Evolutionary conservation across 2,113 vertebrate genomes (phyloP).

Genomic region (Naja naja): DNA sequence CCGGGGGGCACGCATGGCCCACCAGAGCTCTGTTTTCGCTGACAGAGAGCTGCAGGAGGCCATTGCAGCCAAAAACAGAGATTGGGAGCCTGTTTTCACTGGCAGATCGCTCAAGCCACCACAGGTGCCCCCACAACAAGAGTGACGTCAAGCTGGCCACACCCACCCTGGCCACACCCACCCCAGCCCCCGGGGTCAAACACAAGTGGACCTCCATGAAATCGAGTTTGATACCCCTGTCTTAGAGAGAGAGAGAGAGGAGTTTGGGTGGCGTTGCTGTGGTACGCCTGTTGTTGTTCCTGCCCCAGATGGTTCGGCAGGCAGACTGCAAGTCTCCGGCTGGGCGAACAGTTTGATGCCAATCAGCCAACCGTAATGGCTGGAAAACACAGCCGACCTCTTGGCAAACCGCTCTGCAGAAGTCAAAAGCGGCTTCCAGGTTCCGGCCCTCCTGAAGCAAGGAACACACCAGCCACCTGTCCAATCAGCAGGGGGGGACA

Average conservation of each 20-base stretch:
- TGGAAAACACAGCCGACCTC: background rate
- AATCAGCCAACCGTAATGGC: background rate
- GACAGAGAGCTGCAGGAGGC: too few relatives aligned
- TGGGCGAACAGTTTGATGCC: background rate
- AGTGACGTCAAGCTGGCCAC: too few relatives aligned
- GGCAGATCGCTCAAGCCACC: too few relatives aligned
- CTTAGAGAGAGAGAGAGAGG: background rate
- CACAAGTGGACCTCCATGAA: too few relatives aligned
- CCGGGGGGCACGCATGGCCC: too few relatives aligned
- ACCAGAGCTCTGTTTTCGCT: too few relatives aligned
- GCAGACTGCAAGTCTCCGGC: background rate
- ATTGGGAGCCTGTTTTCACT: too few relatives aligned
- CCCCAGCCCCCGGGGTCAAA: too few relatives aligned
- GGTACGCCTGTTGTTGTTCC: background rate
- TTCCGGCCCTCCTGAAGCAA: background rate
- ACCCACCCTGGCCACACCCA: too few relatives aligned
- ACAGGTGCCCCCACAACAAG: too few relatives aligned
- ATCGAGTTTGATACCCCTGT: too few relatives aligned
- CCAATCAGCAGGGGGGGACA: background rate
- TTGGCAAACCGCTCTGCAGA: background rate
- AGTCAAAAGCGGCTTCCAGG: background rate
- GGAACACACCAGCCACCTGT: background rate
- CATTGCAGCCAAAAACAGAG: too few relatives aligned
- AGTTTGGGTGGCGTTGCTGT: background rate
- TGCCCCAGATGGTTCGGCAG: background rate